Conservation (phyloP, 2,113 vertebrate genomes). For the Oophaga pumilio region DNA sequence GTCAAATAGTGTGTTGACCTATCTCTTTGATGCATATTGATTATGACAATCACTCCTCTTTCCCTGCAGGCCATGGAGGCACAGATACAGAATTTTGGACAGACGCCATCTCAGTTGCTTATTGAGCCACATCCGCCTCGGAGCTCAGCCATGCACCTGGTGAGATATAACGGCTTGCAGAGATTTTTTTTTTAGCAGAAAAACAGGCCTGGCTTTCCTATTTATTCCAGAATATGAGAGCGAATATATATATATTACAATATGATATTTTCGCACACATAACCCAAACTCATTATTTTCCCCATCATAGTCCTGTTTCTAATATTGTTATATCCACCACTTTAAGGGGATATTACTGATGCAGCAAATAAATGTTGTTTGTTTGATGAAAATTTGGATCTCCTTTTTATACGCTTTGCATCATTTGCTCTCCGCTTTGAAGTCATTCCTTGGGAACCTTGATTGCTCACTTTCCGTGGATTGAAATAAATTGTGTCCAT, state of each 20-base stretch:
- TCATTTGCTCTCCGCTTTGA: too few species aligned
- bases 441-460: too few species aligned
- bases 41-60: constrained; percentile 84
- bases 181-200: constrained; percentile 54
- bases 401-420: too few species aligned
- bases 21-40: constrained; percentile 88
- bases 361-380: too few species aligned
- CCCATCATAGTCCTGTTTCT: too few species aligned
- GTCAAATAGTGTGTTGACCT: constrained; percentile 89
- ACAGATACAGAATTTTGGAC: constrained; percentile 98
- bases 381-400: too few species aligned
- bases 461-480: too few species aligned
- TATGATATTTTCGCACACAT: too few species aligned
- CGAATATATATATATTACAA: background rate
- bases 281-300: too few species aligned
- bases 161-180: constrained; percentile 78
- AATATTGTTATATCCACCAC: too few species aligned
- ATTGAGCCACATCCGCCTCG: constrained; percentile 99
- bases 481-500: too few species aligned
- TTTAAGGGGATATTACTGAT: too few species aligned
- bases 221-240: background rate
- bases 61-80: constrained; percentile 93
- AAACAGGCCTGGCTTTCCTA: constrained; percentile 49
- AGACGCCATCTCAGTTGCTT: constrained; percentile 99
- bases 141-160: constrained; percentile 99